Percentiles rank a stretch among this genome's conserved stretches.
phyloP scores from a whole-genome alignment of 2,113 vertebrate species.

The Ailurus styani region DNA sequence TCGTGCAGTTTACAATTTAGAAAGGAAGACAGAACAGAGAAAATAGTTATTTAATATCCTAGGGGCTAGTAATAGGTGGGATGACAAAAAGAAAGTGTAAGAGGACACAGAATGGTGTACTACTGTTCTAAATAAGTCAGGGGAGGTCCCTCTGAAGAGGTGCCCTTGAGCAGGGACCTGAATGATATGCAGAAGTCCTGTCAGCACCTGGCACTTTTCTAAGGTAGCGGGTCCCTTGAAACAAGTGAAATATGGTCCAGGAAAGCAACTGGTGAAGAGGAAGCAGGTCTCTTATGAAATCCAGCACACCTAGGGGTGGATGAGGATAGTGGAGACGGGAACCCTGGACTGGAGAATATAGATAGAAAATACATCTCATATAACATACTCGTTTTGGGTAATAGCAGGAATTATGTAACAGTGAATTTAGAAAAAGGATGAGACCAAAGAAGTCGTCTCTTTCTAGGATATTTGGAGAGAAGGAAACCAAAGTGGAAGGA shows the following conservation, averaged over 20 bases:
- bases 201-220: not conserved
- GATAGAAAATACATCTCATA: not conserved
- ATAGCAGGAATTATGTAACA: not conserved
- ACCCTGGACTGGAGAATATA: not conserved
- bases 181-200: not conserved
- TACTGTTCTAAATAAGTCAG: not conserved
- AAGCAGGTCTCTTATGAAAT: not conserved
- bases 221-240: not conserved
- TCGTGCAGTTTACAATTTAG: not conserved
- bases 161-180: not conserved
- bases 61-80: not conserved
- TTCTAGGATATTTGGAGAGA: not conserved
- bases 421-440: not conserved
- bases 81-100: not conserved
- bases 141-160: not conserved
- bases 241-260: not conserved
- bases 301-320: too few species aligned
- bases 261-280: not conserved
- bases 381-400: not conserved
- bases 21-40: not conserved
- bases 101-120: not conserved
- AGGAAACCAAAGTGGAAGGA: not conserved
- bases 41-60: not conserved
- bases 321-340: not conserved
- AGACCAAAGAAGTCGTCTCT: not conserved